Evolutionary conservation across 2,113 vertebrate genomes (phyloP), one percentile per base, ranked within the genome.

Genomic region (Madoqua kirkii): DNA sequence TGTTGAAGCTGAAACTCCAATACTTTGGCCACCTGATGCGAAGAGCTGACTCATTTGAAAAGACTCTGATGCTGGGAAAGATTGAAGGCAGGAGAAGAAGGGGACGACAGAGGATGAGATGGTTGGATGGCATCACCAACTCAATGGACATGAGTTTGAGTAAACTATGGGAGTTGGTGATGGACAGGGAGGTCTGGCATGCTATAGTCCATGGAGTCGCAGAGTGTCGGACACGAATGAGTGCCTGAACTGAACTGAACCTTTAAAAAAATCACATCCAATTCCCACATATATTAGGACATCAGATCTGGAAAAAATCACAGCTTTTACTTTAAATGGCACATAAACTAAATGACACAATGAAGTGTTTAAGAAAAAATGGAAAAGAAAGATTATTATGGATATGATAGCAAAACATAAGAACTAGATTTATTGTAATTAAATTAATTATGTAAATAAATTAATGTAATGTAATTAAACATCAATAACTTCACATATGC

Each of bases 201-300:
- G 33, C 64, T 67, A 16, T 16, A 67, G 33, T 36, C 10, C 67
- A 13, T 40, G 67, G 67, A 21, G 36, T 40, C 0, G 0, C 67
- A 74, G 3, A 74, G n/a, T 40, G 21, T 40, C 0, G 0, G 67
- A 13, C 67, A 74, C 1, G 0, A 25, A n/a, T 40, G 67, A 74
- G 67, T 1, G n/a, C 23, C n/a, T 25, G 36, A 74, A 23, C 64
- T 67, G 62, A 64, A 64, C 60, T 9, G 31, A 64, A 64, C 62
- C 31, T 64, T 64, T 64, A 8, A 76, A 27, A 36, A 45, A 45
- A 43, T 76, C 6, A 76, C 40, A 27, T 76, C 71, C 71, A 43
- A 27, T 13, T 76, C 23, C 23, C 36, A n/a, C n/a, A n/a, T n/a
- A n/a, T n/a, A n/a, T n/a, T n/a, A n/a, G n/a, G n/a, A n/a, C n/a